These are phyloP conservation scores for Porphyrio hochstetteri DNA, from an alignment of 2,113 vertebrate genomes.

Conservation along the genomic window DNA sequence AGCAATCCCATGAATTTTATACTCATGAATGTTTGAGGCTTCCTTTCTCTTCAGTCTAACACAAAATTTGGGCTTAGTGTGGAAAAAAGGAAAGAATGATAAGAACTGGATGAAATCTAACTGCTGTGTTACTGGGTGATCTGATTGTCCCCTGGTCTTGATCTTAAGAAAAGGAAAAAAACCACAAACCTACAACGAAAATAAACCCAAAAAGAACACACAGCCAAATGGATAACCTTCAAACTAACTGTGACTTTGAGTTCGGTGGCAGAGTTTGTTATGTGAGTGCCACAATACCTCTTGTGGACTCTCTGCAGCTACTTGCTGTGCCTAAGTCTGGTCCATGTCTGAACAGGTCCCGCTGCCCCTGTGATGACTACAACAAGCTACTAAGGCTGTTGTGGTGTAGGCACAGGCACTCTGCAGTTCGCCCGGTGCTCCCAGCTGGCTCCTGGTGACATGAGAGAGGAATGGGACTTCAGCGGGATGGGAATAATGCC, in stretches of 20 bases:
- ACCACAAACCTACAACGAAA: neutral
- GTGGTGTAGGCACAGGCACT: neutral
- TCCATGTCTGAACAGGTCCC: neutral
- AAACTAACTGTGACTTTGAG: neutral
- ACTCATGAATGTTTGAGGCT: neutral
- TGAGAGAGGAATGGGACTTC: neutral
- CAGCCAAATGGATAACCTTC: neutral
- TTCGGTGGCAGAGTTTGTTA: neutral
- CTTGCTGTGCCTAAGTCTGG: neutral
- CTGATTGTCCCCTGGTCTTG: neutral
- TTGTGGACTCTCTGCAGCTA: neutral
- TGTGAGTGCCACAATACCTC: neutral
- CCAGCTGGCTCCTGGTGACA: neutral
- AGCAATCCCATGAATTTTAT: neutral
- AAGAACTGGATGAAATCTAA: neutral
- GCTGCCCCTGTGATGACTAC: neutral
- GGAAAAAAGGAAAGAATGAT: neutral
- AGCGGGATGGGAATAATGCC: no score
- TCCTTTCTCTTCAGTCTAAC: neutral
- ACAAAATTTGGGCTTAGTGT: neutral
- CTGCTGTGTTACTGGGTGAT: neutral
- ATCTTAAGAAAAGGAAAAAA: neutral
- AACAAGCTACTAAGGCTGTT: neutral
- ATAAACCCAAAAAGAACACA: neutral
- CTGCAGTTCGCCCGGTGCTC: neutral